These are phyloP conservation scores for Chrysomallon squamiferum DNA, from an alignment of 1,140 invertebrate genomes.

Conservation along the genomic window DNA sequence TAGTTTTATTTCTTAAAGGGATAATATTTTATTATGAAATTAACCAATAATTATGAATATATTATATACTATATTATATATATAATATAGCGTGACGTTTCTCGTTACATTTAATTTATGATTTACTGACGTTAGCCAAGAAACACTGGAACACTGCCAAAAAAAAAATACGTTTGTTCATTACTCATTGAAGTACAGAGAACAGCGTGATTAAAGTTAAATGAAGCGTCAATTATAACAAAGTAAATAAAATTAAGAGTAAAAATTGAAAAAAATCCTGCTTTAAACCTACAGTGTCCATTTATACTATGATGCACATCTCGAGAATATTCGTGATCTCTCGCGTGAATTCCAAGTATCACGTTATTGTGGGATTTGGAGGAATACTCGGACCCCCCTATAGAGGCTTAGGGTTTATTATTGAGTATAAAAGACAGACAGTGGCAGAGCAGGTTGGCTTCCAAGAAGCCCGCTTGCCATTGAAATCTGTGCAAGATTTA, in stretches of 20 bases:
- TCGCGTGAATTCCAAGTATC: neutral
- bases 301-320: neutral
- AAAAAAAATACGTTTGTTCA: neutral
- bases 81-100: neutral
- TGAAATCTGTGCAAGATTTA: conserved; percentile 4
- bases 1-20: neutral
- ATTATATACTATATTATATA: neutral
- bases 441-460: conserved; percentile 5
- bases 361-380: neutral
- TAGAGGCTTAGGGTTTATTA: conserved; percentile 3
- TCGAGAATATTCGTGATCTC: neutral
- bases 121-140: neutral
- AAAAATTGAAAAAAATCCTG: neutral
- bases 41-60: neutral
- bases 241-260: neutral
- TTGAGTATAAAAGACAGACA: conserved; percentile 5
- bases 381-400: neutral
- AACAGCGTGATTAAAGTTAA: neutral
- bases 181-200: neutral
- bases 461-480: conserved; percentile 1
- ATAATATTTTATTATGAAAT: neutral
- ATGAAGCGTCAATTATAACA: neutral
- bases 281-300: neutral
- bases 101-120: neutral
- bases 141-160: neutral